A percentile compares a stretch with the other conserved stretches of the same genome.
Evolutionary conservation across 2,797 vertebrate genomes (phyloP).

Genomic region (Xerus rutilus): DNA sequence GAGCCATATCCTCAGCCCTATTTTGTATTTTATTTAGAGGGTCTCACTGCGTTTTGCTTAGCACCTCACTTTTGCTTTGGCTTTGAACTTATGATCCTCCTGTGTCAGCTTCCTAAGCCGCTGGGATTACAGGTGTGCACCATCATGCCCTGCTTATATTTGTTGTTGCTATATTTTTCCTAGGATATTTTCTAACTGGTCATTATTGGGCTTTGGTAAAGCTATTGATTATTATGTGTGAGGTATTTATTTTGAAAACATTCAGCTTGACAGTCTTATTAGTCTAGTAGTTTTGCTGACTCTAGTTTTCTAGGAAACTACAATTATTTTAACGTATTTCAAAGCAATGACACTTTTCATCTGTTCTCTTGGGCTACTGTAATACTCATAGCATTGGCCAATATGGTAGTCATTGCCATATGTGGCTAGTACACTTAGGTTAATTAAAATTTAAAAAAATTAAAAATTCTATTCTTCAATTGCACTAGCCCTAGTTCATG

Average conservation of each 20-base stretch:
- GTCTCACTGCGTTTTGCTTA: too few species aligned
- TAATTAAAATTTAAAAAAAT: neutral
- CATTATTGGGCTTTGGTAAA: neutral
- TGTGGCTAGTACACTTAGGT: neutral
- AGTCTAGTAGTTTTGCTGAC: neutral
- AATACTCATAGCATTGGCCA: neutral
- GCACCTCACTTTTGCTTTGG: too few species aligned
- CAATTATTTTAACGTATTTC: neutral
- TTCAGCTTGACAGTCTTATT: neutral
- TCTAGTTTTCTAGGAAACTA: neutral
- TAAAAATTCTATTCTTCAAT: neutral
- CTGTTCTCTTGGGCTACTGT: neutral
- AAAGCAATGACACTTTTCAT: neutral
- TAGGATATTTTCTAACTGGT: constrained; percentile 4
- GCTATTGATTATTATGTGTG: neutral
- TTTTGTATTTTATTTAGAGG: too few species aligned
- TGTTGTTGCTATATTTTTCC: neutral
- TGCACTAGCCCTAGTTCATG: neutral
- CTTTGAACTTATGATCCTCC: too few species aligned
- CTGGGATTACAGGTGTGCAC: too few species aligned
- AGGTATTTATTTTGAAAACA: neutral
- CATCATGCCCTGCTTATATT: neutral
- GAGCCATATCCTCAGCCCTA: too few species aligned
- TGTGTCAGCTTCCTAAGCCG: too few species aligned
- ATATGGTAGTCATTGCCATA: neutral